Evolutionary conservation across 2,113 vertebrate species (phyloP), one percentile per base, ranked within the genome.

Genomic region (Phyllostomus discolor): DNA sequence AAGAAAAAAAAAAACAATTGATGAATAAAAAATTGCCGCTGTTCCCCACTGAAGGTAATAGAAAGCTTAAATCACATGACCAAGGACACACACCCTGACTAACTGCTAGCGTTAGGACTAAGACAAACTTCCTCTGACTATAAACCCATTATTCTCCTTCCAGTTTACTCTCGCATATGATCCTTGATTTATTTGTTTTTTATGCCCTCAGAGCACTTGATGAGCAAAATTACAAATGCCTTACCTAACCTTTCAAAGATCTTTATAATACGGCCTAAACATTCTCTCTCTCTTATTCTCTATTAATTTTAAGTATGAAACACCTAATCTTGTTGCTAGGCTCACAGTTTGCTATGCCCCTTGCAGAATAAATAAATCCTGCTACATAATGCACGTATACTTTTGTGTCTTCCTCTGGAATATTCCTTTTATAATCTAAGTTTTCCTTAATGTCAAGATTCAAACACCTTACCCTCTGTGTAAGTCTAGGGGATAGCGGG

Each of bases 31-130:
- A 19, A 54, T n/a, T 38, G 6, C 6, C 57, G 48, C 1, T 35
- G 9, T 81, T 87, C 28, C 11, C 91, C n/a, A 83, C 38, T 16
- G 69, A 57, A 94, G 64, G 52, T 91, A 95, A 80, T 3, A 4
- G 31, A 85, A 78, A 94, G 15, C n/a, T 73, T 93, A 72, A 67
- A 62, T 64, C 66, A 43, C 26, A 19, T 35, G 2, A 8, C 38
- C 57, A 81, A 96, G 46, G n/a, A 70, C 46, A 84, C 28, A 50
- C 0, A 33, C 62, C 50, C 19, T 43, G 43, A 88, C 14, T 83
- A 31, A 94, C 33, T 82, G 50, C 12, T 19, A 78, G 14, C 20
- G 22, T 69, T 46, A 62, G 33, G 95, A 70, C 17, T 67, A 62
- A 46, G 50, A 90, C n/a, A n/a, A 10, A 73, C 15, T 70, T 88